Evolutionary conservation across 2,888 invertebrate species (phyloP), one percentile per base, ranked within the genome.

Genomic region (Arctia plantaginis): DNA sequence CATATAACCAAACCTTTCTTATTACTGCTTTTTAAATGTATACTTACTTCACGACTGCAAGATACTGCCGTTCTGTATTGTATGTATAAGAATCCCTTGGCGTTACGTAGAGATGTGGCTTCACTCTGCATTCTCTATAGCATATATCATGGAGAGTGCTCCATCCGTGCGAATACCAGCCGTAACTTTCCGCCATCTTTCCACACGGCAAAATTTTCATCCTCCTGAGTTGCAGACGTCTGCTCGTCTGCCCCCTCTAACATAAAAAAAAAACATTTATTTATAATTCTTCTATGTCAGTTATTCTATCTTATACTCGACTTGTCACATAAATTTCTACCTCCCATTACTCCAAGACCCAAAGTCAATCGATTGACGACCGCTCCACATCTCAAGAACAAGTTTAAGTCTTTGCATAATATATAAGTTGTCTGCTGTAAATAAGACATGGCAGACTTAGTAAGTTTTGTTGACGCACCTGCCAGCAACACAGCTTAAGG

Each of bases 391-490:
- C 30, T 55, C 41, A 73, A 65, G 67, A 39, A 68, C 64, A 75
- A 78, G 67, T 78, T 79, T 15, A 72, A 75, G 74, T 66, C 75
- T 71, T 47, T 77, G 67, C 74, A 82, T 79, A 78, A 83, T 76
- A 75, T n/a, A 80, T 74, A 23, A 15, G 44, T 33, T 51, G 59
- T 59, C 71, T 66, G 65, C 69, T 66, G 67, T 80, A 70, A 77
- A 74, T 75, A 79, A 66, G 65, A 47, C 27, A 18, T 44, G 51
- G 47, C 30, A 10, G 62, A 41, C 66, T 66, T 66, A 13, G 47
- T 35, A 68, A 72, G 33, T 64, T 23, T 20, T 62, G 67, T 73
- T 76, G 68, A 73, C 39, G 72, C 72, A 33, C 23, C 30, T 47
- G 69, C 23, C 39, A 72, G 20, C 51, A n/a, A n/a, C 51, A 3